phyloP scores from a whole-genome alignment of 2,113 vertebrate genomes.

The Callaeas wilsoni region DNA sequence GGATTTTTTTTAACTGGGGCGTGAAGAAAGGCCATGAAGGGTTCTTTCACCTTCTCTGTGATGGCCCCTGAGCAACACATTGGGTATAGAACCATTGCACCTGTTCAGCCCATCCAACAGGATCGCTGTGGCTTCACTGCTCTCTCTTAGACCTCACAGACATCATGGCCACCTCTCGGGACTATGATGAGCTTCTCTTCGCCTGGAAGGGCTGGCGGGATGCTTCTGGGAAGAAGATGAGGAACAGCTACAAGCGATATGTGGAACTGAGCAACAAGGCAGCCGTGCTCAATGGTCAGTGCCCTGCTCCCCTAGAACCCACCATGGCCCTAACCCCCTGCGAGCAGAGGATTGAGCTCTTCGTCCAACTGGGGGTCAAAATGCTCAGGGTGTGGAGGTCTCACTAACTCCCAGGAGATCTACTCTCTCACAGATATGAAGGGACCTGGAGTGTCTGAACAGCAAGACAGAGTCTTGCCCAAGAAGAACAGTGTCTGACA shows the following conservation, averaged over 20 bases:
- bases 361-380: neutral
- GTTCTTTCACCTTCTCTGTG: neutral
- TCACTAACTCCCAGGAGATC: neutral
- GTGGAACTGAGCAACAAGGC: slow-evolving; percentile 91
- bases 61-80: neutral
- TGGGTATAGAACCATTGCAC: neutral
- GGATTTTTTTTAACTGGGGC: neutral
- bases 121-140: neutral
- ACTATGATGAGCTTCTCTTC: slow-evolving; percentile 86
- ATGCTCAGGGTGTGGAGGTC: neutral
- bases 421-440: neutral
- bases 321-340: neutral
- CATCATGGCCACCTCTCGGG: slow-evolving; percentile 83
- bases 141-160: slow-evolving; percentile 81
- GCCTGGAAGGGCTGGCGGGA: slow-evolving; percentile 92
- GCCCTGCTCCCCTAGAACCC: neutral
- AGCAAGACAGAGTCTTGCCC: neutral
- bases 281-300: slow-evolving; percentile 86
- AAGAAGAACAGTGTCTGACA: neutral
- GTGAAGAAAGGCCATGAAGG: neutral
- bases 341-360: neutral
- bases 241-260: slow-evolving; percentile 79
- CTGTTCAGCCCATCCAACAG: neutral
- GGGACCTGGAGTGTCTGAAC: neutral
- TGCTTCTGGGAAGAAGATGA: slow-evolving; percentile 81